phyloP scores from a whole-genome alignment of 2,888 invertebrate species.

The Aricia artaxerxes region DNA sequence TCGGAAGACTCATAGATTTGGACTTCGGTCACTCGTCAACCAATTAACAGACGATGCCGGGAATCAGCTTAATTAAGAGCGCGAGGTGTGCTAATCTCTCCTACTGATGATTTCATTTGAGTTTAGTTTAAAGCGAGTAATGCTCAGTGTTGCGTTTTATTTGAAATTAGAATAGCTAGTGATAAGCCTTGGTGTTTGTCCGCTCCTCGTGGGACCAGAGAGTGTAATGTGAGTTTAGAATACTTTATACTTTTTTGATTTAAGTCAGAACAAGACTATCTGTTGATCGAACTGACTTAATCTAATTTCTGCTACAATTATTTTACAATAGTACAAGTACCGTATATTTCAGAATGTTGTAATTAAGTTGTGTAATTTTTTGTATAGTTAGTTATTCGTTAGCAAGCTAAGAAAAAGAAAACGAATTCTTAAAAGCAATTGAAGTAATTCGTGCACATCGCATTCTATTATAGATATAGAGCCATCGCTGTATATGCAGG shows the following conservation, averaged over 20 bases:
- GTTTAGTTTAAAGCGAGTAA: background rate
- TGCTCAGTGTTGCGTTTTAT: background rate
- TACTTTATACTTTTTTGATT: background rate
- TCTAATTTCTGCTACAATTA: too few relatives aligned
- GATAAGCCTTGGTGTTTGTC: background rate
- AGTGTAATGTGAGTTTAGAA: background rate
- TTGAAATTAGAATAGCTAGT: background rate
- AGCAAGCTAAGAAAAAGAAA: background rate
- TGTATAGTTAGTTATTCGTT: too few relatives aligned
- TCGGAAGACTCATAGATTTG: background rate
- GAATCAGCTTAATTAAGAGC: background rate
- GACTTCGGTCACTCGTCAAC: background rate
- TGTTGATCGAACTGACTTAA: too few relatives aligned
- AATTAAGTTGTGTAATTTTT: too few relatives aligned
- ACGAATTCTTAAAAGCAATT: background rate
- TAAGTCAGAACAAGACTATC: background rate
- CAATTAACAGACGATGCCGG: background rate
- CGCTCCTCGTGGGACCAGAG: background rate
- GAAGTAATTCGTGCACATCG: background rate
- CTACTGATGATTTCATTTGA: background rate
- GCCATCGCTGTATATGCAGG: background rate
- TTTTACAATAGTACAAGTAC: too few relatives aligned
- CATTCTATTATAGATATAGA: background rate
- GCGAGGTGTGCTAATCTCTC: background rate
- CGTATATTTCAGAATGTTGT: too few relatives aligned